These are phyloP conservation scores for Chiloscyllium punctatum DNA, from an alignment of 2,797 vertebrate species.

Conservation along the genomic window DNA sequence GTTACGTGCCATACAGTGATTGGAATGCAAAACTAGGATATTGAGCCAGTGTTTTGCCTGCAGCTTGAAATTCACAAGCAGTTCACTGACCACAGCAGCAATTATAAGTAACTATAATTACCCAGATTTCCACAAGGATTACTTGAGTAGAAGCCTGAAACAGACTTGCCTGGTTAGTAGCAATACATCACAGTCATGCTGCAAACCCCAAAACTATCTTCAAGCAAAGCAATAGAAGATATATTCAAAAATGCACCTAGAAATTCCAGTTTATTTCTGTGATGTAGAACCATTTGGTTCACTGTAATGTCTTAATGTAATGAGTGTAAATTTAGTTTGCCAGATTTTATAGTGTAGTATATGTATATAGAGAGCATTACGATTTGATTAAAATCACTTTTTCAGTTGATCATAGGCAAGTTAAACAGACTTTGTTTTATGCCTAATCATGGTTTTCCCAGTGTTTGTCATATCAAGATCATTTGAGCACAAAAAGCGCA, in stretches of 20 bases:
- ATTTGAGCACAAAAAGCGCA: background rate
- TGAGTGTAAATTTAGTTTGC: background rate
- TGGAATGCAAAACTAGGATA: background rate
- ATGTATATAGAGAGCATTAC: too few relatives aligned
- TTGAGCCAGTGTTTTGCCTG: background rate
- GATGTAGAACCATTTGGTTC: background rate
- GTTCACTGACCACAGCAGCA: background rate
- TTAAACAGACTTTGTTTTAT: background rate
- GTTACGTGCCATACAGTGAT: background rate
- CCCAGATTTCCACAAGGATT: background rate
- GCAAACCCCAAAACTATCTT: background rate
- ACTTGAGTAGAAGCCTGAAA: background rate
- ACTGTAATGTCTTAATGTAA: background rate
- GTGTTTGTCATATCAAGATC: background rate
- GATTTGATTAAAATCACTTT: background rate
- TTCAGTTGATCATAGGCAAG: background rate
- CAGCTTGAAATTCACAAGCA: constrained; percentile 1
- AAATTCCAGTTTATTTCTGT: background rate
- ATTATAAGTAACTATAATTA: constrained; percentile 20
- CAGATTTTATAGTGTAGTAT: background rate
- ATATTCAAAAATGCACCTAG: background rate
- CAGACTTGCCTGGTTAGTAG: background rate
- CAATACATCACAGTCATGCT: too few relatives aligned
- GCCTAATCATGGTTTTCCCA: background rate
- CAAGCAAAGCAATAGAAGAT: background rate